phyloP scores from a whole-genome alignment of 2,888 invertebrate species.

The Brenthis ino region DNA sequence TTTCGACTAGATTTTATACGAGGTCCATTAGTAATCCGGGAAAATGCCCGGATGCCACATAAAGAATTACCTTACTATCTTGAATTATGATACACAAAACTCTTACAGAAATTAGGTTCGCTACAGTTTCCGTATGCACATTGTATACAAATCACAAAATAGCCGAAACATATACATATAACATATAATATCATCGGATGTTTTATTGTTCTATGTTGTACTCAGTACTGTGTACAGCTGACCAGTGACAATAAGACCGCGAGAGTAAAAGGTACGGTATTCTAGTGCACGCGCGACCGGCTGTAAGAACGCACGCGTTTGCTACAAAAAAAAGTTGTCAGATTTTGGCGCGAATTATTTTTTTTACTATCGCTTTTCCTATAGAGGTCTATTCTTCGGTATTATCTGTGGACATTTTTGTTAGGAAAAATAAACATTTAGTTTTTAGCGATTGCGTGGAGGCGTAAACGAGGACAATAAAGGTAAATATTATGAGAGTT shows the following conservation, averaged over 20 bases:
- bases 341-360: constrained; percentile 47
- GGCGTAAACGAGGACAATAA: constrained; percentile 50
- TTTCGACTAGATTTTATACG: too few species aligned
- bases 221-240: constrained; percentile 34
- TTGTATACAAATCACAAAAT: constrained; percentile 46
- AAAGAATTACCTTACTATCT: constrained; percentile 36
- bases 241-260: constrained; percentile 59
- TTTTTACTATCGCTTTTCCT: constrained; percentile 52
- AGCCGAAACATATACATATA: constrained; percentile 62
- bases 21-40: neutral
- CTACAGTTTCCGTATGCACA: constrained; percentile 48
- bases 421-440: constrained; percentile 47
- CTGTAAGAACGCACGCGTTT: constrained; percentile 59
- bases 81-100: constrained; percentile 29
- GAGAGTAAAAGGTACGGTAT: constrained; percentile 67
- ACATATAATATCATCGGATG: constrained; percentile 68
- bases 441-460: constrained; percentile 47
- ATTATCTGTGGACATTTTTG: constrained; percentile 52
- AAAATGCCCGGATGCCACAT: neutral
- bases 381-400: constrained; percentile 34
- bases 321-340: constrained; percentile 51
- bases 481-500: constrained; percentile 52
- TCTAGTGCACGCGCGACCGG: constrained; percentile 71
- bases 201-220: constrained; percentile 46
- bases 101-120: constrained; percentile 42